Evolutionary conservation across 2,113 vertebrate genomes (phyloP).

Genomic region (Hipposideros armiger): DNA sequence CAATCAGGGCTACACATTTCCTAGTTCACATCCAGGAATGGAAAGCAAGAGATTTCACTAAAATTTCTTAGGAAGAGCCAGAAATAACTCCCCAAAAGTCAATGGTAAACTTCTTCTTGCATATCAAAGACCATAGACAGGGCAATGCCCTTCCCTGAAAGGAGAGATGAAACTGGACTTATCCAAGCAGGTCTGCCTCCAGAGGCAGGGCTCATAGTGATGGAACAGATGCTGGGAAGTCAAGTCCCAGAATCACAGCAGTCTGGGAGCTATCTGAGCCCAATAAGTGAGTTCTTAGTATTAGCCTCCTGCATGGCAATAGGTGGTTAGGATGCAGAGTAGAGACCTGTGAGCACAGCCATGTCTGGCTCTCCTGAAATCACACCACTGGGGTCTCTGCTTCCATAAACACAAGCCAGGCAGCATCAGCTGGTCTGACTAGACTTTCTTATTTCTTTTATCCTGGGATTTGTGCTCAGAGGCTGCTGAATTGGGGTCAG

Average conservation of each 20-base stretch:
- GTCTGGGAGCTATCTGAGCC: not conserved
- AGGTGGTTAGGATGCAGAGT: not conserved
- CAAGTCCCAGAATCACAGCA: not conserved
- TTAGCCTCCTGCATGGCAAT: not conserved
- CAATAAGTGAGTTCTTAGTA: not conserved
- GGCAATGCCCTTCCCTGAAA: not conserved
- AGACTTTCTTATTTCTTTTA: slow-evolving; percentile 43
- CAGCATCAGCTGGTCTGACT: not conserved
- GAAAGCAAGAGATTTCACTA: not conserved
- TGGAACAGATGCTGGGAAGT: not conserved
- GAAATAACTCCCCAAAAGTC: not conserved
- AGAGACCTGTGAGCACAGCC: not conserved
- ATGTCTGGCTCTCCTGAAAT: not conserved
- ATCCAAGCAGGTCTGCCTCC: not conserved
- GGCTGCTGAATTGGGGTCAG: not conserved
- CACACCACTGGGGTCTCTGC: not conserved
- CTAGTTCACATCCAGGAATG: not conserved
- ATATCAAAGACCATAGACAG: not conserved
- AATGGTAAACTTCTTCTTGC: not conserved
- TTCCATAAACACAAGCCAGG: not conserved
- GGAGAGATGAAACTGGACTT: not conserved
- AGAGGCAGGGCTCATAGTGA: not conserved
- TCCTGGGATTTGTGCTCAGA: not conserved
- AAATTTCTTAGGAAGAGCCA: not conserved
- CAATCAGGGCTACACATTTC: not conserved